A percentile compares a stretch with the other conserved stretches of the same genome.
phyloP scores from a whole-genome alignment of 1,140 invertebrate species.

The Euwallacea similis region DNA sequence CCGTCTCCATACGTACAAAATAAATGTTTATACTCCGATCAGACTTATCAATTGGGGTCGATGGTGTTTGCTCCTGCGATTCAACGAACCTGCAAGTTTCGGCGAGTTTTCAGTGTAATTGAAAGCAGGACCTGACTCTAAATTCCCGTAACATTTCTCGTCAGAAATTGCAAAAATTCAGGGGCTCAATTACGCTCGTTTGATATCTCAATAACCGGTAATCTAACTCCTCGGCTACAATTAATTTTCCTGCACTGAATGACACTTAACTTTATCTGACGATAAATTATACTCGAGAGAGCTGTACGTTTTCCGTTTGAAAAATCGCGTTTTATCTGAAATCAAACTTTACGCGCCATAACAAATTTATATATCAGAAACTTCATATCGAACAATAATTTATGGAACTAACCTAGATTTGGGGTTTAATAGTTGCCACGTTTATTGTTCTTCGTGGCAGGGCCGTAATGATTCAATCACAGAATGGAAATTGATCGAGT shows the following conservation, averaged over 20 bases:
- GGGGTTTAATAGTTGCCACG: constrained; percentile 26
- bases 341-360: constrained; percentile 24
- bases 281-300: constrained; percentile 15
- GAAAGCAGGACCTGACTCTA: too few species aligned
- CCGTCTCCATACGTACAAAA: constrained; percentile 24
- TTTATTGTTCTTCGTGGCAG: constrained; percentile 23
- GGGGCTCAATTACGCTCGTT: neutral
- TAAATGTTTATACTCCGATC: constrained; percentile 31
- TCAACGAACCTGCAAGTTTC: neutral
- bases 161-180: too few species aligned
- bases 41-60: constrained; percentile 28
- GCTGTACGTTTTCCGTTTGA: constrained; percentile 18
- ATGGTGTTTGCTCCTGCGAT: constrained; percentile 20
- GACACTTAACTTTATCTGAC: constrained; percentile 16
- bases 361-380: constrained; percentile 23
- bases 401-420: constrained; percentile 21
- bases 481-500: neutral
- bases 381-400: constrained; percentile 21
- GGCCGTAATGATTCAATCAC: constrained; percentile 1
- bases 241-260: constrained; percentile 8
- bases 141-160: too few species aligned
- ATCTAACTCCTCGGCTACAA: neutral
- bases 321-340: constrained; percentile 17
- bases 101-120: too few species aligned
- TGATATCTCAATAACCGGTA: neutral